Percentiles rank a stretch among this genome's conserved stretches.
These are phyloP conservation scores for Apamea monoglypha DNA, from an alignment of 2,888 invertebrate species.

Conservation along the genomic window DNA sequence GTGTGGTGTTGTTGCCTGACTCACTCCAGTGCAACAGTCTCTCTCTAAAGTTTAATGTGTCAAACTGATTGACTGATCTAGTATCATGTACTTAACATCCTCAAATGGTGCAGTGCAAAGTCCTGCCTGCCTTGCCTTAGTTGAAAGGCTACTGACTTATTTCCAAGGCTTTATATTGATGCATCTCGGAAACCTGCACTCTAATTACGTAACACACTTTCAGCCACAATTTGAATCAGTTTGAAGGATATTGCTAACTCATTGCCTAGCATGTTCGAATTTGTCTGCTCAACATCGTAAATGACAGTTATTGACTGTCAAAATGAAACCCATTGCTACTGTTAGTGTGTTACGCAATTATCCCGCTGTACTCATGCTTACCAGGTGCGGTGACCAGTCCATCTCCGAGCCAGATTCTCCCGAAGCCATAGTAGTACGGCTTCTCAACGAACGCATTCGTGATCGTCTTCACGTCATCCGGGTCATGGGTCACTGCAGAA, in stretches of 20 bases:
- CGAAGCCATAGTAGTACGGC: slow-evolving; percentile 79
- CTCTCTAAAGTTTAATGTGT: not conserved
- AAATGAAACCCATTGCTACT: too few relatives aligned
- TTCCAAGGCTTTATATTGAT: not conserved
- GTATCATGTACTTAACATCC: too few relatives aligned
- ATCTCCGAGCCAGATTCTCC: slow-evolving; percentile 77
- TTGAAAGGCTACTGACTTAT: not conserved
- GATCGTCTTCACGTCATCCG: slow-evolving; percentile 76
- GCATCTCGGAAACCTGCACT: too few relatives aligned
- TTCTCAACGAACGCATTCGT: slow-evolving; percentile 78
- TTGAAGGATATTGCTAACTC: too few relatives aligned
- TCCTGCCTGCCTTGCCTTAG: not conserved
- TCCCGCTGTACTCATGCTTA: slow-evolving; percentile 52
- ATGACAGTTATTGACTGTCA: too few relatives aligned
- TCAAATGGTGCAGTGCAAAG: not conserved
- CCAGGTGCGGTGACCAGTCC: slow-evolving; percentile 82
- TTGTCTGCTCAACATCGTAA: too few relatives aligned
- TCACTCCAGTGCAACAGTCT: not conserved
- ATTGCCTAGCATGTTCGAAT: too few relatives aligned
- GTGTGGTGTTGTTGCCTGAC: too few relatives aligned
- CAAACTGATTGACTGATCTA: not conserved
- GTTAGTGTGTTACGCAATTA: too few relatives aligned
- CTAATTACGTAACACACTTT: too few relatives aligned
- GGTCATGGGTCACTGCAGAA: slow-evolving; percentile 74
- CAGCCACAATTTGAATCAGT: too few relatives aligned